Conservation (phyloP, 2,113 vertebrate genomes). For the Saiga tatarica region DNA sequence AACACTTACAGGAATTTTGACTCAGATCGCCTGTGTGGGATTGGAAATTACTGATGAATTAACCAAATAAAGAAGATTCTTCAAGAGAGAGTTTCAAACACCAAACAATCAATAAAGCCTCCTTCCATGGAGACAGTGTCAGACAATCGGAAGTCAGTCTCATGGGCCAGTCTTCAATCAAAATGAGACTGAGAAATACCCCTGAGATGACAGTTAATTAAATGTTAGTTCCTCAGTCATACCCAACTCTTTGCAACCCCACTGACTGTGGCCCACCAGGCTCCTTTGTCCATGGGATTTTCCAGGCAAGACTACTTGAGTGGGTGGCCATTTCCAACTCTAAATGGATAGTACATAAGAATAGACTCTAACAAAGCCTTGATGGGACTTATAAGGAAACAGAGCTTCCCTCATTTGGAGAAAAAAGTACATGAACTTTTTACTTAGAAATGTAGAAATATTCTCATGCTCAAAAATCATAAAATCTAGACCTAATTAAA, state of each 20-base stretch:
- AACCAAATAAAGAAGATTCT: not conserved
- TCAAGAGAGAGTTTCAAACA: not conserved
- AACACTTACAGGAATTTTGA: not conserved
- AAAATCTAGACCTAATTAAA: not conserved
- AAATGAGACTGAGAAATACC: not conserved
- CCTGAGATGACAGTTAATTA: not conserved
- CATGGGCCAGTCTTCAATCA: not conserved
- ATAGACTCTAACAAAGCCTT: not conserved
- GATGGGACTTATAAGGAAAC: not conserved
- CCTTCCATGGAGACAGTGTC: not conserved
- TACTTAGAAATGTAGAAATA: not conserved
- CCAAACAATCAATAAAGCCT: not conserved
- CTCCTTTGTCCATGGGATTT: not conserved
- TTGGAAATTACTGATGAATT: not conserved
- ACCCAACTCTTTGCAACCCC: not conserved
- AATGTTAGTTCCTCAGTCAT: not conserved
- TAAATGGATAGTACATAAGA: not conserved
- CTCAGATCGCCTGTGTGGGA: not conserved
- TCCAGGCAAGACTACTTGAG: not conserved
- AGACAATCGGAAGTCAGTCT: rapidly evolving
- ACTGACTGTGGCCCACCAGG: not conserved
- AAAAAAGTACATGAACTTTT: not conserved
- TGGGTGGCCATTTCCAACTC: not conserved
- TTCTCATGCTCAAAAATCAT: not conserved
- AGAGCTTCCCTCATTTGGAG: not conserved